Base-by-base conservation (phyloP, 1,140 invertebrate genomes). In the Meloidogyne floridensis region DNA sequence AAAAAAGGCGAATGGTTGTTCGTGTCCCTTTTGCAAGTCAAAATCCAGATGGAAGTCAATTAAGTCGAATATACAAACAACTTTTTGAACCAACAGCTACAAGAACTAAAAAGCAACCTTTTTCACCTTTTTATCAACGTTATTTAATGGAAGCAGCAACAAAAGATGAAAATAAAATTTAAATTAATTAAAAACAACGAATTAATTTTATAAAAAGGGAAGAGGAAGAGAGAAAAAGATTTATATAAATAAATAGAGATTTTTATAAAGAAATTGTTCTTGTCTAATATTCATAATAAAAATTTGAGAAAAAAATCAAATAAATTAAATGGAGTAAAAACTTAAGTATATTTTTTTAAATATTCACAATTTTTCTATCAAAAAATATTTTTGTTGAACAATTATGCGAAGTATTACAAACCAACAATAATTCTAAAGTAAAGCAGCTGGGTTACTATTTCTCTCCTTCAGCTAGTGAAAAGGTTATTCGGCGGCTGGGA, bases 11-110 rank as follows among this genome's bases (percentile, higher is more conserved):
- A 32, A 32, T 85, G 18, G 84, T 85, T 15, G 81, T 85, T 32
- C 76, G 84, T 32, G 84, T 85, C 8, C 84, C 84, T n/a, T 85
- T 85, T 72, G 84, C 84, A 9, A 65, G 59, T 18, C 84, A 85
- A 71, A 84, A 86, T 72, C 84, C 84, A 51, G 84, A 85, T 32
- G 65, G 59, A 32, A 70, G 70, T 20, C 84, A 85, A 43, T 32
- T 85, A 8, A 79, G 54, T 32, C 69, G 59, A 65, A 65, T 65
- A 65, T 65, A 65, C n/a, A 65, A 65, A 65, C 59, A 65, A 65
- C 15, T 65, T n/a, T 65, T 65, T 65, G 59, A 65, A n/a, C 59
- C 59, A 65, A 65, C 59, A 65, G 15, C 15, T 65, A 65, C 59
- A 65, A 11, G 59, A 65, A 65, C 59, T 65, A 65, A 65, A 18